A percentile compares a stretch with the other conserved stretches of the same genome.
Conservation (phyloP, 37 sponge, comb jelly and placozoan species). For the Diacarnus erythraeanus region DNA sequence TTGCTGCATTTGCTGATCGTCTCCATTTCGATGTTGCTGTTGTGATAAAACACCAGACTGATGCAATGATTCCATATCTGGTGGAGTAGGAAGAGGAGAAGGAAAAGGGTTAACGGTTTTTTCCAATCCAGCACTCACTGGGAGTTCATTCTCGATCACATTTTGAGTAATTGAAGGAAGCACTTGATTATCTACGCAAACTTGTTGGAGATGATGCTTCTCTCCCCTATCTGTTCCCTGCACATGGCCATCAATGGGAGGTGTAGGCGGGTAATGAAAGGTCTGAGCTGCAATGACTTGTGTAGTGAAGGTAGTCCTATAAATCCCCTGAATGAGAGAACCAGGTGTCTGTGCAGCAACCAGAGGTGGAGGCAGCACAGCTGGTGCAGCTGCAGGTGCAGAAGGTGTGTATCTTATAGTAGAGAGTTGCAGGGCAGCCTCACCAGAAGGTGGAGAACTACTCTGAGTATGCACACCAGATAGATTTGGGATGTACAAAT, state of each 20-base stretch:
- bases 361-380: constrained; percentile 23
- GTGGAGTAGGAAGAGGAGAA: constrained; percentile 49
- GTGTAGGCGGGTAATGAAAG: constrained; percentile 65
- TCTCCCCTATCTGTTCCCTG: not conserved
- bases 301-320: constrained; percentile 32
- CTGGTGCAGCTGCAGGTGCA: not conserved
- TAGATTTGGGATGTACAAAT: constrained; percentile 27
- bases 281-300: constrained; percentile 43
- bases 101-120: constrained; percentile 37
- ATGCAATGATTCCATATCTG: constrained; percentile 22
- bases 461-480: not conserved
- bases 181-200: not conserved
- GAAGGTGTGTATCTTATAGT: constrained; percentile 41
- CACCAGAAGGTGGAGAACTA: not conserved
- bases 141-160: not conserved
- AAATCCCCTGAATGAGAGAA: constrained; percentile 9
- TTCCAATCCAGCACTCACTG: not conserved
- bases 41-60: not conserved
- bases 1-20: not conserved
- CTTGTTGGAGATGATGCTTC: not conserved
- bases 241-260: constrained; percentile 37
- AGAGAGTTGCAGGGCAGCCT: constrained; percentile 28
- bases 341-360: constrained; percentile 15
- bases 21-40: not conserved
- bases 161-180: not conserved